Evolutionary conservation across 2,888 invertebrate genomes (phyloP), one percentile per base, ranked within the genome.

Genomic region (Microchrysa polita): DNA sequence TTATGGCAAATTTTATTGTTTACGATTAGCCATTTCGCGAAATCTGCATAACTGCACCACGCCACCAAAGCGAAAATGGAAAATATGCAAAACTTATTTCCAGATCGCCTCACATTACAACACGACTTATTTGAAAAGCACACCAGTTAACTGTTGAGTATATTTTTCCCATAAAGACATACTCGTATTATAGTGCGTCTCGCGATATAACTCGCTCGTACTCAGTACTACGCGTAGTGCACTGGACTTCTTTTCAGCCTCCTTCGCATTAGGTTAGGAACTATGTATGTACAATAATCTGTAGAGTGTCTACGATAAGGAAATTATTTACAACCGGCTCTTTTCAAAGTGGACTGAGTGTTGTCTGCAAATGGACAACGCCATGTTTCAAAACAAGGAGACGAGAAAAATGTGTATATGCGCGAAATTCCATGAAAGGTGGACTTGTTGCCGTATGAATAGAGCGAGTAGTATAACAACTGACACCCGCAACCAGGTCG

Each of bases 401-500:
- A n/a, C 22, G 22, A 59, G 27, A 27, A 59, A 22, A 23, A 59
- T 22, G 27, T 59, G 22, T 44, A 65, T 20, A 44, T 44, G 23
- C 65, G 23, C 65, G 23, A 44, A 44, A 65, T 48, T 44, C 48
- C 48, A 65, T 18, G 48, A 65, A 65, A 16, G 48, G 48, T 65
- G 65, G 44, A 65, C 65, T 44, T 65, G 65, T 48, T n/a, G 20
- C 48, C 14, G 20, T 65, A 65, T 65, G 48, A 65, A 65, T 48
- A 44, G 16, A 5, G 20, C n/a, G n/a, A n/a, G n/a, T 34, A 7
- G 27, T 7, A 63, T 48, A 10, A 57, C 23, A 65, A 48, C 48
- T 65, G 65, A 44, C 65, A 65, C 65, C 65, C 65, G 44, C 65
- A 65, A 65, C 22, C 48, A 48, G 65, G 65, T 60, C 34, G 12